Conservation (phyloP, 2,113 vertebrate species). For the Syrmaticus mikado region DNA sequence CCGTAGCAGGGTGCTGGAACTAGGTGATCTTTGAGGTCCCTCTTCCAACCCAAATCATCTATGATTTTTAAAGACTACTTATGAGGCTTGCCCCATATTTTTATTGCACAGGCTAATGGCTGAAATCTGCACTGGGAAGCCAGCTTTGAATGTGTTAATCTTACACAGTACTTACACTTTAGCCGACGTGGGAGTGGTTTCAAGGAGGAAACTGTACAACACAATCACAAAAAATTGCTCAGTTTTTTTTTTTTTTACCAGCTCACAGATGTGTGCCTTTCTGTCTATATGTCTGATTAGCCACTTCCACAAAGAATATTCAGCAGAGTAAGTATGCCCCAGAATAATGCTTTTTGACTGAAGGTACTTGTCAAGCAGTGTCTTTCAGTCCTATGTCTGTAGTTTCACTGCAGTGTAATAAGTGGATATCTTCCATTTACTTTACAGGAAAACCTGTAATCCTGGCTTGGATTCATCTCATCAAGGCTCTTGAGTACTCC, state of each 20-base stretch:
- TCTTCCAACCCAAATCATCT: too few relatives aligned
- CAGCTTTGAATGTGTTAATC: constrained; percentile 2
- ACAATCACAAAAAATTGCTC: not conserved
- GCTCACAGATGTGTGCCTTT: accelerated
- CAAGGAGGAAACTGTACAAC: not conserved
- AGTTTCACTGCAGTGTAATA: not conserved
- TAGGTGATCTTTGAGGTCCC: too few relatives aligned
- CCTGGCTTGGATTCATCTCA: not conserved
- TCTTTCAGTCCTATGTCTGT: not conserved
- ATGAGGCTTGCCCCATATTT: not conserved
- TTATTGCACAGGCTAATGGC: not conserved
- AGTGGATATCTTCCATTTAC: not conserved
- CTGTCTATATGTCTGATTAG: not conserved
- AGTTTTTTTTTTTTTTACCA: not conserved
- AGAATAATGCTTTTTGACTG: not conserved
- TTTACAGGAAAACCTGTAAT: not conserved
- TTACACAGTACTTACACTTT: not conserved
- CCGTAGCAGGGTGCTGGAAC: too few relatives aligned
- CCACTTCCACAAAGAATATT: not conserved
- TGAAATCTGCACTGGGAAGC: not conserved
- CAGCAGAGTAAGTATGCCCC: not conserved
- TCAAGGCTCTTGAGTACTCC: too few relatives aligned
- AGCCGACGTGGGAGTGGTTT: not conserved
- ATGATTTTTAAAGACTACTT: not conserved
- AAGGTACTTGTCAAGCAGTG: not conserved